Base-by-base conservation (phyloP, 2,113 vertebrate species). In the Puma concolor region DNA sequence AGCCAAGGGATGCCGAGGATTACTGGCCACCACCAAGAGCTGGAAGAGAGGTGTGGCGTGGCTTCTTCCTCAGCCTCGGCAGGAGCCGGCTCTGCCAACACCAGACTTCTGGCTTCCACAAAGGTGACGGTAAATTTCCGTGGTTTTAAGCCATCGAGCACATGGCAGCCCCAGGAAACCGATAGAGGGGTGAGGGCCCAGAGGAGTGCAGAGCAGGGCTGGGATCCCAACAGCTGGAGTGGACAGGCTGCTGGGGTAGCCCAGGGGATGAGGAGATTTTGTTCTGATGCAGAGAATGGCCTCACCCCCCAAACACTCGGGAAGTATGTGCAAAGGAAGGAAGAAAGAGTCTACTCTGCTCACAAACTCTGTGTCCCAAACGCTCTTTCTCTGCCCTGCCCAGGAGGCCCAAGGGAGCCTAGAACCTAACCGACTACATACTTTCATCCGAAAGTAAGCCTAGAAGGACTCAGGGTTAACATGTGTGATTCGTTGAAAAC, bases 1-100 rank as follows among this genome's bases (percentile, higher is more conserved):
- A 50, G 57, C 50, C 31, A 11, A n/a, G 85, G 33, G 7, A 3
- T 2, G 4, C 48, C 0, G 0, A 9, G 48, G 25, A 7, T 11
- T 54, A 19, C n/a, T 2, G 44, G 86, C 14, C 17, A n/a, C 27
- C 77, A 12, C 21, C 52, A 38, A 16, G 3, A 0, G 5, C 81
- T 2, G 27, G 38, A 7, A 38, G 67, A 31, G 31, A 50, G 1
- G 31, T 4, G 27, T 4, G 52, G 67, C 1, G 1, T 10, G 63
- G 7, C 14, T 23, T 3, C 64, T 19, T 7, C 54, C 41, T 15
- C 66, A 48, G 7, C n/a, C 44, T 38, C 1, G 0, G 41, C 16
- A 36, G 74, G 50, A 71, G 21, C 50, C 16, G 2, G 4, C 15
- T 12, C 17, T 15, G n/a, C 44, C 7, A 1, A 21, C 69, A 25